Evolutionary conservation across 1,140 invertebrate species (phyloP).

Genomic region (Akabosia matsudoensis): DNA sequence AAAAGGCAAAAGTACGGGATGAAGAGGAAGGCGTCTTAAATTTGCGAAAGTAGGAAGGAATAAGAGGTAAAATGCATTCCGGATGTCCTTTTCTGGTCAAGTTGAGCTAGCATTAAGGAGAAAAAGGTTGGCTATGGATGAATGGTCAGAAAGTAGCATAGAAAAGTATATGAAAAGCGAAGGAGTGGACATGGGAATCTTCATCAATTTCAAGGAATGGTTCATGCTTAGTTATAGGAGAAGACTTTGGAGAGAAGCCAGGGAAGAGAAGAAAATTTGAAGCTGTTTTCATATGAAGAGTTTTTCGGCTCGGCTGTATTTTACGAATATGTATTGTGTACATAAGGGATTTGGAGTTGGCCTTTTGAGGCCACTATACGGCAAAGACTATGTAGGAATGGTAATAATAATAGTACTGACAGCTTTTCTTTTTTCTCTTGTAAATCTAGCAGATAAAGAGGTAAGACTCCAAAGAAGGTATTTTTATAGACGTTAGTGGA

Average conservation of each 20-base stretch:
- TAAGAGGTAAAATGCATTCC: conserved; percentile 17
- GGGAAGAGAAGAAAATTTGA: background rate
- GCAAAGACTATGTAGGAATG: background rate
- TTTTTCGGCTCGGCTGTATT: background rate
- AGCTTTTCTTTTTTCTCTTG: background rate
- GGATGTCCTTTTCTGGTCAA: conserved; percentile 21
- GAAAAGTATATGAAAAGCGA: background rate
- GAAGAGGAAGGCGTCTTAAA: conserved; percentile 19
- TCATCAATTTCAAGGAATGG: no score
- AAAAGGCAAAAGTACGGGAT: background rate
- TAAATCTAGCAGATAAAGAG: no score
- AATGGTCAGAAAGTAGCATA: background rate
- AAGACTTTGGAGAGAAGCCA: conserved; percentile 11
- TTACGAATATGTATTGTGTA: conserved; percentile 13
- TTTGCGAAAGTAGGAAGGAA: conserved; percentile 11
- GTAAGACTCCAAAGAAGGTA: no score
- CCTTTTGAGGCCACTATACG: background rate
- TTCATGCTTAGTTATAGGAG: background rate
- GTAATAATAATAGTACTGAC: background rate
- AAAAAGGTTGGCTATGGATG: conserved; percentile 15
- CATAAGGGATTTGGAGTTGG: conserved; percentile 10
- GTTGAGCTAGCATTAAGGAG: conserved; percentile 14
- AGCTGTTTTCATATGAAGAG: no score
- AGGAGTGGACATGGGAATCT: no score
- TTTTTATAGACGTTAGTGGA: no score